Base-by-base conservation (phyloP, 2,888 invertebrate genomes). In the Xanthorhoe spadicearia region DNA sequence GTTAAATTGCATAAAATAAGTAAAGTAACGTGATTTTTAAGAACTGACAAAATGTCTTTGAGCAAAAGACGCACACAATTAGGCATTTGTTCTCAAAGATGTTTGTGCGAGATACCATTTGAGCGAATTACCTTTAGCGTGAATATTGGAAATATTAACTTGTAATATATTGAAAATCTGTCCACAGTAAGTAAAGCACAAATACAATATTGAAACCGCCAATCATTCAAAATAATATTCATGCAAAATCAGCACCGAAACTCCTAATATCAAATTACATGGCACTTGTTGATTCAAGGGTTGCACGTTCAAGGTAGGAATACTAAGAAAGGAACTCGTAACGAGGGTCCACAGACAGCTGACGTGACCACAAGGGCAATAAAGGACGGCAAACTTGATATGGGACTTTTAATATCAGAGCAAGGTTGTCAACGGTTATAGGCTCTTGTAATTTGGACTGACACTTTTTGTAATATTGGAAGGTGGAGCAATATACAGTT, bases 321-420 rank as follows among this genome's bases (percentile, higher is more conserved):
- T 71, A 74, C 67, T 65, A 66, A 69, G 73, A 73, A 71, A 70
- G 68, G 74, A 66, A 61, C 61, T 57, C 68, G 76, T 86, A 86
- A 87, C 87, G 82, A 81, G 86, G 87, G 87, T 87, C 79, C 70
- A 64, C 61, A 72, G 86, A 84, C 84, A 83, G 83, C 78, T 84
- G 86, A 86, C 85, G 82, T 78, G 76, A 85, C 86, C 85, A 80
- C 85, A 71, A 68, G 71, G 58, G 61, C 74, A 72, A 71, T 72
- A 68, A 69, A 72, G 68, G 63, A 65, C 56, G 77, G 71, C 75
- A 69, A 77, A 78, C 82, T 83, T 86, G 86, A 86, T 81, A 75
- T 77, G 81, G 85, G 87, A 85, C 81, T 85, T 86, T 87, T 86
- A 87, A 87, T 87, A 87, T 85, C 73, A 77, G 74, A 63, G 69